Evolutionary conservation across 2,888 invertebrate genomes (phyloP).

Genomic region (Drosophila borborema): DNA sequence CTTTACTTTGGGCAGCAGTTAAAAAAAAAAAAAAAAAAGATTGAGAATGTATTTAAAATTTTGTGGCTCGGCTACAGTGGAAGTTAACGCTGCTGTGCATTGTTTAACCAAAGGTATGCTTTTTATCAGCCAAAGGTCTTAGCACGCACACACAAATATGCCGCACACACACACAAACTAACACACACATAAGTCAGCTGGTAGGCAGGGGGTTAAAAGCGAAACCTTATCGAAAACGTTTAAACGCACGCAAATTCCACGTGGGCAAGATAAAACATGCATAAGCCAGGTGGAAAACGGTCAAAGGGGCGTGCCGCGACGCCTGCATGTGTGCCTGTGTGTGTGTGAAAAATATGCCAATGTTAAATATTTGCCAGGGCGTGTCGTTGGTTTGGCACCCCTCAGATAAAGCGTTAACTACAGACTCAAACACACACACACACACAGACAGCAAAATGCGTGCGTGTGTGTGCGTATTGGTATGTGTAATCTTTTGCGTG

Average conservation of each 20-base stretch:
- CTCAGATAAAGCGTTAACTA: slow-evolving; percentile 79
- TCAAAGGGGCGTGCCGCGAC: slow-evolving; percentile 46
- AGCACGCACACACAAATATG: slow-evolving; percentile 79
- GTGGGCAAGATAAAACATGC: slow-evolving; percentile 81
- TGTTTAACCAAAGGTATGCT: slow-evolving; percentile 72
- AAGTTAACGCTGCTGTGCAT: slow-evolving; percentile 58
- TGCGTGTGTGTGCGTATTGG: slow-evolving; percentile 51
- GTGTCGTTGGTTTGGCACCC: slow-evolving; percentile 69
- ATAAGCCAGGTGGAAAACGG: slow-evolving; percentile 68
- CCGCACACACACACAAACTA: slow-evolving; percentile 54
- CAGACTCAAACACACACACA: slow-evolving; percentile 51
- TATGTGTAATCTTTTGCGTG: slow-evolving; percentile 81
- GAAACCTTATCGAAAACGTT: slow-evolving; percentile 82
- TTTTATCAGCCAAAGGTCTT: slow-evolving; percentile 80
- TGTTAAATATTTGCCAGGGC: slow-evolving; percentile 79
- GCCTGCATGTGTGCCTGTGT: slow-evolving; percentile 28
- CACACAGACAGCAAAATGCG: slow-evolving; percentile 22
- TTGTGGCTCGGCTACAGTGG: slow-evolving; percentile 6
- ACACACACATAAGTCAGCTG: slow-evolving; percentile 47
- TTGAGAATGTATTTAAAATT: slow-evolving; percentile 42
- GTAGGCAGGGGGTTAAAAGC: slow-evolving; percentile 74
- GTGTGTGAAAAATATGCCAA: slow-evolving; percentile 79
- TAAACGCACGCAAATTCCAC: slow-evolving; percentile 82
- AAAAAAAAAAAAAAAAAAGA: slow-evolving; percentile 10
- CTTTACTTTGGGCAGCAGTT: slow-evolving; percentile 44